phyloP scores from a whole-genome alignment of 2,888 invertebrate genomes.

The Phortica okadai region DNA sequence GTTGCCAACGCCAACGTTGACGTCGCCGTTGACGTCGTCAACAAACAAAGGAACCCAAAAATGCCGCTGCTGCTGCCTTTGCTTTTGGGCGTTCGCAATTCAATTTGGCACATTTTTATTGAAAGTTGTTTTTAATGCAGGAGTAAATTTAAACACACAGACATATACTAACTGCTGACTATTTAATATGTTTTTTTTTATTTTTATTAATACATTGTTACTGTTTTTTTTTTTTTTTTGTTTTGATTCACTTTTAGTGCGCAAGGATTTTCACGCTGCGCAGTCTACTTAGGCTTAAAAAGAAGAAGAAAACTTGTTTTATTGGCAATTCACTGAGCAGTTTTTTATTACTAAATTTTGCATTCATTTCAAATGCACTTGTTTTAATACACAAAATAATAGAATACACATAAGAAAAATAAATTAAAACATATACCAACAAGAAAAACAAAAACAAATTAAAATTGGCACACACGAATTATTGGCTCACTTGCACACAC shows the following conservation, averaged over 20 bases:
- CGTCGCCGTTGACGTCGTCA: constrained; percentile 13
- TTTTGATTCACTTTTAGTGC: too few species aligned
- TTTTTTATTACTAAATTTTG: neutral
- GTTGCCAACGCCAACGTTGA: neutral
- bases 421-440: constrained; percentile 35
- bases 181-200: too few species aligned
- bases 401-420: neutral
- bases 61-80: constrained; percentile 3
- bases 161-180: neutral
- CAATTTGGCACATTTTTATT: constrained; percentile 6
- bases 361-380: neutral
- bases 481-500: constrained; percentile 4
- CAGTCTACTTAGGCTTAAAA: too few species aligned
- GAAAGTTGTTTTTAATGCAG: too few species aligned
- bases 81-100: neutral
- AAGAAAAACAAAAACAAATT: neutral
- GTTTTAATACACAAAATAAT: neutral
- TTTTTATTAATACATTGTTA: too few species aligned
- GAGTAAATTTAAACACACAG: neutral
- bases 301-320: constrained; percentile 6
- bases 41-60: constrained; percentile 42
- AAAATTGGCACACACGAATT: constrained; percentile 26
- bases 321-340: neutral
- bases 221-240: too few species aligned
- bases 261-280: too few species aligned